Evolutionary conservation across 2,113 vertebrate species (phyloP).

Genomic region (Procavia capensis): DNA sequence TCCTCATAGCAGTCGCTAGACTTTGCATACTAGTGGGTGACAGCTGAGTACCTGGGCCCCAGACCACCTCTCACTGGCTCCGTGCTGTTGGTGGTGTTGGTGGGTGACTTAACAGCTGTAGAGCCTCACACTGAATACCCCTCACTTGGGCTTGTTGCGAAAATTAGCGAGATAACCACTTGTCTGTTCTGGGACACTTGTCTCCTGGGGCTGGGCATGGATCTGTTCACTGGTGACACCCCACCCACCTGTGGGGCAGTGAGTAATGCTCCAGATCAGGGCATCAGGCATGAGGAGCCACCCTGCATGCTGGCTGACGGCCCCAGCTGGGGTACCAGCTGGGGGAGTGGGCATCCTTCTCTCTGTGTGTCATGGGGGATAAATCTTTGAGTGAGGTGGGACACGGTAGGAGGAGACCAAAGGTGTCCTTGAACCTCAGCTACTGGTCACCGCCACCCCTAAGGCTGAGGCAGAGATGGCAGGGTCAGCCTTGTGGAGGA

Average conservation of each 20-base stretch:
- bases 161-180: too few species aligned
- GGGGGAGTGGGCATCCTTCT: background rate
- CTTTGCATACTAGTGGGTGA: too few species aligned
- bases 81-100: background rate
- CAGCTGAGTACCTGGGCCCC: background rate
- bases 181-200: too few species aligned
- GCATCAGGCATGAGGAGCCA: too few species aligned
- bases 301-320: too few species aligned
- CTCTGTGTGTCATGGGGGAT: accelerated
- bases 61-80: too few species aligned
- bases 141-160: background rate
- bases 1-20: too few species aligned
- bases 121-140: background rate
- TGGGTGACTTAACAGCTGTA: too few species aligned
- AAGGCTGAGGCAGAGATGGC: too few species aligned
- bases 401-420: background rate
- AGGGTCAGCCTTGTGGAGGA: background rate
- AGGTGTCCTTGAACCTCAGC: background rate
- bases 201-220: accelerated
- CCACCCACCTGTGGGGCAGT: background rate
- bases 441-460: too few species aligned
- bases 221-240: accelerated
- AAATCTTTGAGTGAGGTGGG: accelerated
- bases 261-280: too few species aligned
- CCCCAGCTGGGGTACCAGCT: too few species aligned